Conservation (phyloP, 2,888 invertebrate genomes). For the Cryptus viduatorius region DNA sequence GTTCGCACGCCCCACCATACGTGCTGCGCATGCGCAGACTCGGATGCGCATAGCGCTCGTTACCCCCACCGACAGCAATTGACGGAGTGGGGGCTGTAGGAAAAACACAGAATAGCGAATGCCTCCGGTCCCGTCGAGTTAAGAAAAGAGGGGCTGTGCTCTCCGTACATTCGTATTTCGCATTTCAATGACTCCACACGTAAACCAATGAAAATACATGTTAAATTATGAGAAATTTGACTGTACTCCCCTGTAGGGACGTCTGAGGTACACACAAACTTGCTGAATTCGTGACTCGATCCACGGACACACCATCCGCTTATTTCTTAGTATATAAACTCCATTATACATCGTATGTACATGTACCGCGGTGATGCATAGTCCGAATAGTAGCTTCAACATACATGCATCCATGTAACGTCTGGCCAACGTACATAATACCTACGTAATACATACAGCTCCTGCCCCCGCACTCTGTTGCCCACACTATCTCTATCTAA, state of each 20-base stretch:
- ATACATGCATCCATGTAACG: constrained; percentile 20
- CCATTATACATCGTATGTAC: constrained; percentile 42
- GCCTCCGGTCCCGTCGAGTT: too few species aligned
- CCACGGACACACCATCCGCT: constrained; percentile 23
- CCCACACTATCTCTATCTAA: constrained; percentile 40
- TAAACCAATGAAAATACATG: not conserved
- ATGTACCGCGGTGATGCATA: not conserved
- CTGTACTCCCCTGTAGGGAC: not conserved
- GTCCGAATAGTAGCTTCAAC: constrained; percentile 36
- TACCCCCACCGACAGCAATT: too few species aligned
- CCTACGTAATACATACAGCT: constrained; percentile 49
- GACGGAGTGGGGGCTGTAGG: too few species aligned
- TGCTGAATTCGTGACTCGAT: constrained; percentile 21
- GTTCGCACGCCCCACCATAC: too few species aligned
- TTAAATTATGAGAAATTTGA: not conserved
- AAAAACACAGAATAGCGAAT: too few species aligned
- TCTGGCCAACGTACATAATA: constrained; percentile 48
- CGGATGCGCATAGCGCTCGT: too few species aligned
- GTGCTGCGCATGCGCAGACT: too few species aligned
- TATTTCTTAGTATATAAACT: constrained; percentile 38
- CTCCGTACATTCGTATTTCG: not conserved
- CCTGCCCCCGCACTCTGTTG: constrained; percentile 41
- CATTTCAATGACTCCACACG: not conserved
- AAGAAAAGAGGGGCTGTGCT: too few species aligned
- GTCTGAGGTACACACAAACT: not conserved